A percentile compares a stretch with the other conserved stretches of the same genome.
Conservation (phyloP, 2,113 vertebrate species). For the Kryptolebias marmoratus region DNA sequence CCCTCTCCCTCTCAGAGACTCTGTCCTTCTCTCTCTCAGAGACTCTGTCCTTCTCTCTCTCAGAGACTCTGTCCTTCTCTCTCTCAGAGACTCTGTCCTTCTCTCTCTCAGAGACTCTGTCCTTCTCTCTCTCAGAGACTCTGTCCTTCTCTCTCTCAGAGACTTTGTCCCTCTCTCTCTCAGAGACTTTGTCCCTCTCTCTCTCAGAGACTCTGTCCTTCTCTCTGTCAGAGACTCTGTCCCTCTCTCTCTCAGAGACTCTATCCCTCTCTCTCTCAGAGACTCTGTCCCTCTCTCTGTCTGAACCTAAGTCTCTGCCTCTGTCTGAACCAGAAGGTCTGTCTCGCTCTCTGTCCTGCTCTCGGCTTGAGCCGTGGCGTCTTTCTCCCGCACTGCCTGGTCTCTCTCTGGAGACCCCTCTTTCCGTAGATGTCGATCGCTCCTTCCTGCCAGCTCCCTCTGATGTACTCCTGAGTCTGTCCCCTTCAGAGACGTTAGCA, state of each 20-base stretch:
- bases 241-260: slow-evolving; percentile 29
- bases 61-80: slow-evolving; percentile 45
- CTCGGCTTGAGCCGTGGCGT: slow-evolving; percentile 45
- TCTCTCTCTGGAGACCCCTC: slow-evolving; percentile 54
- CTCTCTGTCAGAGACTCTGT: slow-evolving; percentile 31
- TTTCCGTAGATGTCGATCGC: slow-evolving; percentile 44
- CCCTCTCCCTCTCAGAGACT: slow-evolving; percentile 47
- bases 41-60: slow-evolving; percentile 53
- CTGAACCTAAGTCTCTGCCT: slow-evolving; percentile 22
- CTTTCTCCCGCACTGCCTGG: slow-evolving; percentile 52
- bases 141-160: slow-evolving; percentile 51
- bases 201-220: slow-evolving; percentile 50
- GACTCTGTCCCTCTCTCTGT: slow-evolving; percentile 48
- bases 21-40: slow-evolving; percentile 33
- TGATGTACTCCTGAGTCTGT: slow-evolving; percentile 34
- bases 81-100: slow-evolving; percentile 29
- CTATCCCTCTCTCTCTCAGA: slow-evolving; percentile 58
- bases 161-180: slow-evolving; percentile 20
- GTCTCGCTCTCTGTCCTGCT: slow-evolving; percentile 59
- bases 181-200: slow-evolving; percentile 54
- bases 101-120: slow-evolving; percentile 38
- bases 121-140: slow-evolving; percentile 52
- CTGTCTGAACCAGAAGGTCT: slow-evolving; percentile 34
- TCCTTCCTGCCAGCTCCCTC: slow-evolving; percentile 56
- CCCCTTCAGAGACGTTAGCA: slow-evolving; percentile 27